Evolutionary conservation across 2,888 invertebrate genomes (phyloP).

Genomic region (Hypomecis punctinalis): DNA sequence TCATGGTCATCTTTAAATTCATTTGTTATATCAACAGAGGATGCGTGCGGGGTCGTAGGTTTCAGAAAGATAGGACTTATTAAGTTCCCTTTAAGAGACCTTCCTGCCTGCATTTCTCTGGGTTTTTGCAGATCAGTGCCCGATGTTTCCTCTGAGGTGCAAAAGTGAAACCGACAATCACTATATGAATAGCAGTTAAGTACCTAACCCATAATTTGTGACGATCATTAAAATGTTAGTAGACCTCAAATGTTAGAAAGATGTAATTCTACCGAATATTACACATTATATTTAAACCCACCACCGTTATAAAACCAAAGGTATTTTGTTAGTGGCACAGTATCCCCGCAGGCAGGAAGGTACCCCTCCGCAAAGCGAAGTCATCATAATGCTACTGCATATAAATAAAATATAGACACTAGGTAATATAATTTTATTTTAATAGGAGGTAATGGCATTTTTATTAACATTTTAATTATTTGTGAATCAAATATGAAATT

Average conservation of each 20-base stretch:
- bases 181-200: constrained; percentile 59
- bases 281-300: constrained; percentile 65
- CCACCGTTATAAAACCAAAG: constrained; percentile 71
- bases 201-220: constrained; percentile 45
- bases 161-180: constrained; percentile 81
- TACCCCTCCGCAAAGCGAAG: constrained; percentile 84
- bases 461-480: constrained; percentile 19
- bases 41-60: constrained; percentile 74
- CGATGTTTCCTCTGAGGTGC: constrained; percentile 83
- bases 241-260: constrained; percentile 66
- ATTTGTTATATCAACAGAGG: constrained; percentile 56
- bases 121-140: constrained; percentile 82
- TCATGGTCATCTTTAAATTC: constrained; percentile 47
- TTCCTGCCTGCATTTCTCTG: constrained; percentile 87
- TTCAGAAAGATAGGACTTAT: constrained; percentile 73
- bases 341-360: constrained; percentile 85
- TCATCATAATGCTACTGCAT: constrained; percentile 73
- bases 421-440: constrained; percentile 50
- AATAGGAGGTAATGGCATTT: constrained; percentile 32
- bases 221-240: constrained; percentile 64
- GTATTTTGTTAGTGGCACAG: constrained; percentile 76
- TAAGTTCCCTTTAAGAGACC: constrained; percentile 83
- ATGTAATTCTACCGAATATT: constrained; percentile 65
- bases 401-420: constrained; percentile 31
- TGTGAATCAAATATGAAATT: constrained; percentile 15